These are phyloP conservation scores for Cossypha heuglini DNA, from an alignment of 2,797 vertebrate species.

Conservation along the genomic window DNA sequence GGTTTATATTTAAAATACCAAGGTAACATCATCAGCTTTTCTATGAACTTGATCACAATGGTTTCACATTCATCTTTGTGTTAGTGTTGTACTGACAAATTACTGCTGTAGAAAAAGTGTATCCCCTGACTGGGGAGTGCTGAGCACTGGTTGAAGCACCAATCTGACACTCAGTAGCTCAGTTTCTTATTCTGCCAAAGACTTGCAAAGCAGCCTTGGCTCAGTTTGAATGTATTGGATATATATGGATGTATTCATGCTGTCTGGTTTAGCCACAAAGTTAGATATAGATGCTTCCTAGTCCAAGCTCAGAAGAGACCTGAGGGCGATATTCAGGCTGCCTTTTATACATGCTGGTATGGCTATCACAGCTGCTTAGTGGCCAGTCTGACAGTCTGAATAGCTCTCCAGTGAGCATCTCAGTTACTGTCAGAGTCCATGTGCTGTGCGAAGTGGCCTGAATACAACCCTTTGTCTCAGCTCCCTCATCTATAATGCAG, in stretches of 20 bases:
- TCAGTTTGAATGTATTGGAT: background rate
- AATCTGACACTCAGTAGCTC: background rate
- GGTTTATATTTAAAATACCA: background rate
- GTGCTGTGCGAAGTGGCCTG: background rate
- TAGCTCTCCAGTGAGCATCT: background rate
- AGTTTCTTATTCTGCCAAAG: background rate
- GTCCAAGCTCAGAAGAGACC: background rate
- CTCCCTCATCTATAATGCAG: background rate
- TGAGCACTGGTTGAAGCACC: background rate
- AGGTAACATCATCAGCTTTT: background rate
- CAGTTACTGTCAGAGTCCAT: background rate
- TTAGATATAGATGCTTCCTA: background rate
- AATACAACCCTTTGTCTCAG: background rate
- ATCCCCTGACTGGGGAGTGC: background rate
- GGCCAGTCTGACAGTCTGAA: background rate
- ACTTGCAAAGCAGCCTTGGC: background rate
- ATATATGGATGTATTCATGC: background rate
- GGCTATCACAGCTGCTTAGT: background rate
- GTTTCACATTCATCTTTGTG: background rate
- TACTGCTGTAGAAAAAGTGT: background rate
- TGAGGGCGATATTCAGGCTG: background rate
- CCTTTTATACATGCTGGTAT: accelerated
- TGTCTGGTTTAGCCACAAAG: background rate
- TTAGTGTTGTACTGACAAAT: background rate
- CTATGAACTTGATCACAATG: background rate